Evolutionary conservation across 2,797 vertebrate species (phyloP).

Genomic region (Neostethus bicornis): DNA sequence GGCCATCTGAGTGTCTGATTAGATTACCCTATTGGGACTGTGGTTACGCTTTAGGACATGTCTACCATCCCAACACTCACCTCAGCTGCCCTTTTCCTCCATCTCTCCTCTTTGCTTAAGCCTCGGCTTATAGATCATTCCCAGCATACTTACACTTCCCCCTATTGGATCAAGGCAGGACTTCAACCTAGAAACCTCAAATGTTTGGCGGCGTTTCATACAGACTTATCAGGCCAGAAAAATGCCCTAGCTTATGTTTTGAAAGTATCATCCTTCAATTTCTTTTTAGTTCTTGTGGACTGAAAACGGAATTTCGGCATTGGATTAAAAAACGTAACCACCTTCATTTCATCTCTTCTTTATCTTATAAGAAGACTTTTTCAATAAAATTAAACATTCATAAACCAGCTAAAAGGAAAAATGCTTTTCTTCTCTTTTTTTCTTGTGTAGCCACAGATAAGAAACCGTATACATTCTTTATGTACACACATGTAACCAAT

Average conservation of each 20-base stretch:
- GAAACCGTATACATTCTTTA: no score
- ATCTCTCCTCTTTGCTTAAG: conserved; percentile 21
- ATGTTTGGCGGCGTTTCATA: conserved; percentile 8
- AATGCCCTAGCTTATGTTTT: conserved; percentile 5
- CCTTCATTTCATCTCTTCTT: no score
- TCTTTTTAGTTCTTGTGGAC: conserved; percentile 3
- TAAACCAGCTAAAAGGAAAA: no score
- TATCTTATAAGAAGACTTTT: no score
- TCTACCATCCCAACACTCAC: conserved; percentile 65
- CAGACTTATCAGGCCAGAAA: conserved; percentile 24
- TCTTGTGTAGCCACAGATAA: no score
- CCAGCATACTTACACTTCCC: conserved; percentile 61
- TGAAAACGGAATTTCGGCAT: not conserved
- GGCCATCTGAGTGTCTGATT: conserved; percentile 57
- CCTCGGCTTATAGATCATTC: not conserved
- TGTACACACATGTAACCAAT: no score
- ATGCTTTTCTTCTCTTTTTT: no score
- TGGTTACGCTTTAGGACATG: conserved; percentile 56
- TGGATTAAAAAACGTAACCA: not conserved
- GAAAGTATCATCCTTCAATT: conserved; percentile 11
- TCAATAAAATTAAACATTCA: no score
- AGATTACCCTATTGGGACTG: conserved; percentile 62
- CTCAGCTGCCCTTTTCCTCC: conserved; percentile 70
- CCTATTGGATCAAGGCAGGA: conserved; percentile 56
- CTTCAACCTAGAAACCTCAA: conserved; percentile 31